Evolutionary conservation across 2,113 vertebrate species (phyloP).

Genomic region (Amphilophus citrinellus): DNA sequence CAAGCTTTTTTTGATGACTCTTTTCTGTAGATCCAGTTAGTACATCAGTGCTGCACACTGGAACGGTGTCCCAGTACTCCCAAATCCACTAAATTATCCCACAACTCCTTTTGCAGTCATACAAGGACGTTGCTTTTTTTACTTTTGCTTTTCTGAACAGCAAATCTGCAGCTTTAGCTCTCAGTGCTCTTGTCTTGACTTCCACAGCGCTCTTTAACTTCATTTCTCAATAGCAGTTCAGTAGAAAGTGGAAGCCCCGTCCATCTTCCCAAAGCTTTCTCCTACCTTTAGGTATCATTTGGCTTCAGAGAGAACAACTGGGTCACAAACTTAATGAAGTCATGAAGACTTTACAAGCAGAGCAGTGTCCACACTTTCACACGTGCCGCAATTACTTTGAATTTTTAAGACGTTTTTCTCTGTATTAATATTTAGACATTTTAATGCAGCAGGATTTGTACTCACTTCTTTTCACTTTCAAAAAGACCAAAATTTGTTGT

Average conservation of each 20-base stretch:
- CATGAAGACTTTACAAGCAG: neutral
- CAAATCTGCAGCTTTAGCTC: neutral
- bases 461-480: neutral
- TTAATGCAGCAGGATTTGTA: neutral
- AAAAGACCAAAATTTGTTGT: neutral
- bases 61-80: neutral
- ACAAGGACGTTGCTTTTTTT: neutral
- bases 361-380: neutral
- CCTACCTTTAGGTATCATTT: neutral
- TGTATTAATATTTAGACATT: neutral
- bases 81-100: neutral
- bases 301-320: neutral
- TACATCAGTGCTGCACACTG: neutral
- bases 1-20: neutral
- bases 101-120: neutral
- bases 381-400: neutral
- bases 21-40: neutral
- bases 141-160: neutral
- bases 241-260: neutral
- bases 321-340: neutral
- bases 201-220: neutral
- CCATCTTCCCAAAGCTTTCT: neutral
- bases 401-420: neutral
- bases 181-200: neutral
- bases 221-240: neutral